phyloP scores from a whole-genome alignment of 2,113 vertebrate species.

The Caranx ignobilis region DNA sequence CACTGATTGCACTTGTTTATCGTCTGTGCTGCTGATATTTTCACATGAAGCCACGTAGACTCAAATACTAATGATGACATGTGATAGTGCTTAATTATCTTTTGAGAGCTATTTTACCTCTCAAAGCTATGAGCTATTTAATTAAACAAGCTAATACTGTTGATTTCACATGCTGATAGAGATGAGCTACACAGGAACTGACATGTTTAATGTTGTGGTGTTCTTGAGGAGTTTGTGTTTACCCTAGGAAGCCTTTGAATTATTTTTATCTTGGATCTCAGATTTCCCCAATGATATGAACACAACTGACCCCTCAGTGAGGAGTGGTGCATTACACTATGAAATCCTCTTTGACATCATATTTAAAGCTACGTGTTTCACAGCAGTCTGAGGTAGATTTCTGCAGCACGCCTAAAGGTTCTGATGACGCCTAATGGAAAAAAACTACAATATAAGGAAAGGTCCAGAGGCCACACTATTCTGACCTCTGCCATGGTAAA shows the following conservation, averaged over 20 bases:
- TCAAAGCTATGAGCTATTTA: no score
- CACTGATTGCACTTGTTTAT: slow-evolving; percentile 15
- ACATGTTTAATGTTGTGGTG: background rate
- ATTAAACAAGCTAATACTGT: background rate
- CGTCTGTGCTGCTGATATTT: background rate
- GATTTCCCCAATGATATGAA: slow-evolving; percentile 15
- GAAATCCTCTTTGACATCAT: background rate
- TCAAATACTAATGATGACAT: background rate
- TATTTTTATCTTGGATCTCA: background rate
- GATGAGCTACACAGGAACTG: background rate
- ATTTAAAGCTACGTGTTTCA: background rate
- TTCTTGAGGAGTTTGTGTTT: background rate
- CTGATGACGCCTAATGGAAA: background rate
- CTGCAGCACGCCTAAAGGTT: background rate
- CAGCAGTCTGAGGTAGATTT: background rate
- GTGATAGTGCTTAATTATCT: background rate
- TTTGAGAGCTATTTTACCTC: background rate
- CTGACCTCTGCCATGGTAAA: background rate
- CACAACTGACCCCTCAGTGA: background rate
- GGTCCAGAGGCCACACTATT: background rate
- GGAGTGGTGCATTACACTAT: background rate
- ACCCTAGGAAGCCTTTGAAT: background rate
- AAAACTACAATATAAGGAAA: background rate
- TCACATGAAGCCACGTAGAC: background rate
- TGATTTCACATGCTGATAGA: background rate